Evolutionary conservation across 2,797 vertebrate species (phyloP), one percentile per base, ranked within the genome.

Genomic region (Acrossocheilus fasciatus): DNA sequence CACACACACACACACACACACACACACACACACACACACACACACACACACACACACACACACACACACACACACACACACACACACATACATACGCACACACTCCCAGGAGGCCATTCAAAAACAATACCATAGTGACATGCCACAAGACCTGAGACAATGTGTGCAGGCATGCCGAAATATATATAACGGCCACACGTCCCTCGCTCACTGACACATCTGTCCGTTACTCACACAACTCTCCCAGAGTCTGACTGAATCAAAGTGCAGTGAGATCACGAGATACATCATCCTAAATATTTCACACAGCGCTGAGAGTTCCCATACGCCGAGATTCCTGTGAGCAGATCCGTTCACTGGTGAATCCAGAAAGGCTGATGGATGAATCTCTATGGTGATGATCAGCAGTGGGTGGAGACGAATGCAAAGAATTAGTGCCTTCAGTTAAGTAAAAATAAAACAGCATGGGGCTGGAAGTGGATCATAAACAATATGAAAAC

Each of bases 91-190:
- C n/a, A n/a, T 1, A 54, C 5, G 0, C 73, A 43, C 75, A 86
- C 72, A 72, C 34, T 84, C 83, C 72, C 87, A 88, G 80, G 77
- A 57, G 82, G 72, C 77, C 54, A 64, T 85, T 85, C 47, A 74
- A 70, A 85, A 83, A 88, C 89, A 90, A 91, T 88, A 81, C 88
- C 69, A 85, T 66, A 78, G 82, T 83, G 72, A 91, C 88, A 89
- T 45, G 87, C 90, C 86, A 83, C 87, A 89, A 83, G 88, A 88
- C 84, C 86, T 73, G 73, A 84, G 79, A 90, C 88, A 90, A 89
- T 90, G 91, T 87, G 90, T 87, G 85, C 89, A 89, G 74, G 86
- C 89, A 89, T 73, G 89, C 88, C 66, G 89, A 92, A 90, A 90
- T 74, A 90, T 87, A 85, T 88, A 85, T 88, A 82, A 81, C 80